phyloP scores from a whole-genome alignment of 2,797 vertebrate genomes.

The Nannoperca australis region DNA sequence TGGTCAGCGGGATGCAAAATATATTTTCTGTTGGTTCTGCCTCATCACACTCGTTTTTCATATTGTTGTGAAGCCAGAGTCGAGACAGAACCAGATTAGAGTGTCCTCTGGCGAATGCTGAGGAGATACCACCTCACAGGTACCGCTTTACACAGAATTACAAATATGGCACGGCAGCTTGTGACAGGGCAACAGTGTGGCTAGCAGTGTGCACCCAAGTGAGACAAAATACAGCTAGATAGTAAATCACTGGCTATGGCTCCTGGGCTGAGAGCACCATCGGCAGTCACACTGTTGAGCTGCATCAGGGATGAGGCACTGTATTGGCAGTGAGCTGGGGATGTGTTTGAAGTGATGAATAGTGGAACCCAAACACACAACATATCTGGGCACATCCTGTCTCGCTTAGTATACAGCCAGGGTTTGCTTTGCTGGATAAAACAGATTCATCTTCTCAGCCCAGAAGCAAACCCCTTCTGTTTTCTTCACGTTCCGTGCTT shows the following conservation, averaged over 20 bases:
- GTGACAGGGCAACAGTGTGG: slow-evolving; percentile 68
- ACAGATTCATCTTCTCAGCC: slow-evolving; percentile 68
- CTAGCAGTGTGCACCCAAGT: slow-evolving; percentile 70
- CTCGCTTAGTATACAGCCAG: slow-evolving; percentile 62
- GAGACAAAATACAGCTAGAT: slow-evolving; percentile 79
- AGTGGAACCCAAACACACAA: slow-evolving; percentile 69
- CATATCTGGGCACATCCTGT: slow-evolving; percentile 65
- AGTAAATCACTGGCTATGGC: slow-evolving; percentile 79
- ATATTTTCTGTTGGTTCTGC: slow-evolving; percentile 61
- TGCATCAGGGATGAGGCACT: slow-evolving; percentile 61
- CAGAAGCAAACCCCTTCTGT: slow-evolving; percentile 50
- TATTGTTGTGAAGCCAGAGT: slow-evolving; percentile 47
- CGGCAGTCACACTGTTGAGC: slow-evolving; percentile 64
- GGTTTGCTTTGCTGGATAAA: slow-evolving; percentile 60
- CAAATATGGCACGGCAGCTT: slow-evolving; percentile 67
- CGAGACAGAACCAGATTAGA: slow-evolving; percentile 57
- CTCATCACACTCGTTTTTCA: slow-evolving; percentile 65
- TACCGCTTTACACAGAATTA: slow-evolving; percentile 67
- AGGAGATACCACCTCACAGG: slow-evolving; percentile 62
- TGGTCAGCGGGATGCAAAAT: slow-evolving; percentile 53
- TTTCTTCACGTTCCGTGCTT: slow-evolving; percentile 34
- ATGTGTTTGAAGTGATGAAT: slow-evolving; percentile 76
- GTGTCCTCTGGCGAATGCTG: slow-evolving; percentile 66
- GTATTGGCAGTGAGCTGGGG: slow-evolving; percentile 69
- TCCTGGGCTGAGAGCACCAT: slow-evolving; percentile 59